A percentile compares a stretch with the other conserved stretches of the same genome.
These are phyloP conservation scores for Cyclophora albipunctata DNA, from an alignment of 2,888 invertebrate species.

Conservation along the genomic window DNA sequence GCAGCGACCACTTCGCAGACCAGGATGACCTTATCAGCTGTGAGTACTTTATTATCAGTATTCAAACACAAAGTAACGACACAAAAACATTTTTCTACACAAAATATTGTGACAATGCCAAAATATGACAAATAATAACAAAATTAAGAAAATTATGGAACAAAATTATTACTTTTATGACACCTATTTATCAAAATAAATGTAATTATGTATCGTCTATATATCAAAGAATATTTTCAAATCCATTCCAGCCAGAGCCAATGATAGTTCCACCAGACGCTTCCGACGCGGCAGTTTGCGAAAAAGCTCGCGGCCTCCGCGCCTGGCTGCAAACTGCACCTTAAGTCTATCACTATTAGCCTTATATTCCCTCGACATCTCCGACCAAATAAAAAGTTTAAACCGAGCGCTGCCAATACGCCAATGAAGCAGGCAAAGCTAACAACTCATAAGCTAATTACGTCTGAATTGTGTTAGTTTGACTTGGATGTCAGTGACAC, in stretches of 20 bases:
- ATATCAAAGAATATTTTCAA: too few relatives aligned
- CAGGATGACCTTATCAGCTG: conserved; percentile 59
- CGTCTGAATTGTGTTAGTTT: too few relatives aligned
- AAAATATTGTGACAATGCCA: too few relatives aligned
- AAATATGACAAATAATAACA: neutral
- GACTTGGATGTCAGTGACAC: too few relatives aligned
- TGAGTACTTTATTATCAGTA: conserved; percentile 30
- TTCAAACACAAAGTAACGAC: too few relatives aligned
- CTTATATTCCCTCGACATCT: conserved; percentile 14
- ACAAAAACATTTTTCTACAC: too few relatives aligned
- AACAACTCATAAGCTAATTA: too few relatives aligned
- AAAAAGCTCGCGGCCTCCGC: conserved; percentile 53
- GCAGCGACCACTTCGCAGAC: conserved; percentile 56
- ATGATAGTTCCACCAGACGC: conserved; percentile 44
- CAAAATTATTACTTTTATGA: neutral
- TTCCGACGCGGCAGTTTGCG: conserved; percentile 52
- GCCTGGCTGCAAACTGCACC: conserved; percentile 68
- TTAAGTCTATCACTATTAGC: conserved; percentile 22
- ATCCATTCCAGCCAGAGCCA: conserved; percentile 47
- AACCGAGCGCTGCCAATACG: too few relatives aligned
- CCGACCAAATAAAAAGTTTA: too few relatives aligned
- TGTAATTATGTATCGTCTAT: too few relatives aligned
- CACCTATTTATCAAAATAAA: too few relatives aligned
- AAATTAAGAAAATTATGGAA: neutral
- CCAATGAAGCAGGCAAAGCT: too few relatives aligned